These are phyloP conservation scores for Sebastes minor DNA, from an alignment of 2,797 vertebrate genomes.

Conservation along the genomic window DNA sequence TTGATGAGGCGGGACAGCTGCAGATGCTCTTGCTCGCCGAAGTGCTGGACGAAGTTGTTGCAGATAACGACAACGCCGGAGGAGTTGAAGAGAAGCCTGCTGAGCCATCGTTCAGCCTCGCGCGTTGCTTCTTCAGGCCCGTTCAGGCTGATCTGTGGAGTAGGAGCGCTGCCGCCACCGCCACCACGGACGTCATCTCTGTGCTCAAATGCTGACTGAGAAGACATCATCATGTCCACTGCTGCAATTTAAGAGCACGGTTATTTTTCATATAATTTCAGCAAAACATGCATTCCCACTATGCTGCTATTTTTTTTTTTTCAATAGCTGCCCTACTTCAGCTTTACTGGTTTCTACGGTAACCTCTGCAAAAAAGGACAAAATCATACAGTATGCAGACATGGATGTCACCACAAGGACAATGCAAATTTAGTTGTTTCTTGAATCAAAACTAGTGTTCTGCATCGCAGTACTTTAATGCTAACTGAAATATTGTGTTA, in stretches of 20 bases:
- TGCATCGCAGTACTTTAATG: neutral
- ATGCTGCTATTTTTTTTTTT: neutral
- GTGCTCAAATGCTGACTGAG: neutral
- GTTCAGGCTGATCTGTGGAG: slow-evolving; percentile 34
- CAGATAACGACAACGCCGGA: slow-evolving; percentile 20
- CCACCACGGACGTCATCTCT: neutral
- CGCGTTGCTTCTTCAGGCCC: accelerated
- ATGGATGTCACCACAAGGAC: neutral
- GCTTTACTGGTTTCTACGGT: neutral
- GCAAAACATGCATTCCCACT: neutral
- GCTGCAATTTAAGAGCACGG: neutral
- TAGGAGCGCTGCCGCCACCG: neutral
- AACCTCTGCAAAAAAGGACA: neutral
- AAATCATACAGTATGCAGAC: neutral
- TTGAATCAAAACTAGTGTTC: neutral
- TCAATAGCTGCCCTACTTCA: neutral
- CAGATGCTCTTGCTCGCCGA: slow-evolving; percentile 75
- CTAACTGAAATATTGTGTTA: neutral
- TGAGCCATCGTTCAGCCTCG: slow-evolving; percentile 83
- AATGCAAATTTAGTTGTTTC: neutral
- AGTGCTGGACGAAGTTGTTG: slow-evolving; percentile 84
- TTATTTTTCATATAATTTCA: neutral
- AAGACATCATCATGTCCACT: neutral
- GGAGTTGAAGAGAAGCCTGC: neutral
- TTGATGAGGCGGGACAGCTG: slow-evolving; percentile 24